Conservation (phyloP, 2,888 invertebrate species). For the Labia minor region DNA sequence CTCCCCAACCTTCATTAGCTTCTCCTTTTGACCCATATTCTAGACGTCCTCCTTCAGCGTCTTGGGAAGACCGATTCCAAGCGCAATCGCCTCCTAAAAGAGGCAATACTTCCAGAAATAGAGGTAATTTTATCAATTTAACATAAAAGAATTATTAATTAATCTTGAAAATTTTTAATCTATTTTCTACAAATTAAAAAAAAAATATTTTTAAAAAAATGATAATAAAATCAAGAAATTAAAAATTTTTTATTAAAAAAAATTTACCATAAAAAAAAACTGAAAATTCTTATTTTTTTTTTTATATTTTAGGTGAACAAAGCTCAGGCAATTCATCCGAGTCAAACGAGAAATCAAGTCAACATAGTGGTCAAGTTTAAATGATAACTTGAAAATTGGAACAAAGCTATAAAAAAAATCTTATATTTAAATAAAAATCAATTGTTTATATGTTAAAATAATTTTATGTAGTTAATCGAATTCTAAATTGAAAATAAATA, state of each 20-base stretch:
- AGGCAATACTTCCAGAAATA: slow-evolving; percentile 21
- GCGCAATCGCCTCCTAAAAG: slow-evolving; percentile 29
- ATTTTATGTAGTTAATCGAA: too few species aligned
- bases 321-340: slow-evolving; percentile 52
- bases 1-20: slow-evolving; percentile 48
- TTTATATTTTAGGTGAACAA: slow-evolving; percentile 40
- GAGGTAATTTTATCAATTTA: slow-evolving; percentile 17
- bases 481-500: too few species aligned
- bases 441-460: too few species aligned
- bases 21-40: slow-evolving; percentile 31
- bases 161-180: slow-evolving; percentile 17
- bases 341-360: slow-evolving; percentile 37
- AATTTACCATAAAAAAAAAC: slow-evolving; percentile 19
- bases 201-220: slow-evolving; percentile 28
- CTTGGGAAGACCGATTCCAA: slow-evolving; percentile 30
- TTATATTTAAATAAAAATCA: neutral
- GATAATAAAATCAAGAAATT: too few species aligned
- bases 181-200: slow-evolving; percentile 24
- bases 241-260: too few species aligned
- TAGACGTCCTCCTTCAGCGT: slow-evolving; percentile 34
- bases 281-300: slow-evolving; percentile 35
- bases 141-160: neutral
- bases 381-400: too few species aligned
- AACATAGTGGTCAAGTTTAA: neutral
- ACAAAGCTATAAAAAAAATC: too few species aligned